Evolutionary conservation across 2,113 vertebrate genomes (phyloP).

Genomic region (Pachycephala philippinensis): DNA sequence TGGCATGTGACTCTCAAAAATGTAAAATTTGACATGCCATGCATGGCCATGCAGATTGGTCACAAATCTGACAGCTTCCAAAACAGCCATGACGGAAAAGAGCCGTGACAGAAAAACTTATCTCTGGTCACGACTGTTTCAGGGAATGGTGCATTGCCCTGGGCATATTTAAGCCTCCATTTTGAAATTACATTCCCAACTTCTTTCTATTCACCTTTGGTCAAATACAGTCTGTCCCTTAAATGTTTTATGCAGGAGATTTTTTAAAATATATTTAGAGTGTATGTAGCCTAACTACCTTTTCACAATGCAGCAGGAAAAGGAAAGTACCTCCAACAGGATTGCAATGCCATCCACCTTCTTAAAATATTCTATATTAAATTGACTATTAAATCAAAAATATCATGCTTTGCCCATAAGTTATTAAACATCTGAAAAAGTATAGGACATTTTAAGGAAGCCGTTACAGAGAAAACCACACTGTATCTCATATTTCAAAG

Average conservation of each 20-base stretch:
- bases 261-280: not conserved
- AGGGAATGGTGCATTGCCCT: not conserved
- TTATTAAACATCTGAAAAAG: not conserved
- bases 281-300: not conserved
- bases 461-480: not conserved
- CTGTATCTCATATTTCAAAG: not conserved
- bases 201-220: not conserved
- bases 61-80: not conserved
- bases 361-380: not conserved
- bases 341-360: not conserved
- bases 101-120: not conserved
- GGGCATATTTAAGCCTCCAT: not conserved
- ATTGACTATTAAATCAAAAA: not conserved
- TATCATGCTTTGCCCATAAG: not conserved
- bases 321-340: not conserved
- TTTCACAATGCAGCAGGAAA: not conserved
- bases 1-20: not conserved
- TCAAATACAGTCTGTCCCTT: not conserved
- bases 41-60: not conserved
- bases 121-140: not conserved
- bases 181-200: not conserved
- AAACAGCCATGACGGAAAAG: not conserved
- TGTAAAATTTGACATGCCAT: not conserved
- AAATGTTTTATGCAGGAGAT: not conserved
- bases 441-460: not conserved